Conservation (phyloP, 2,888 invertebrate species). For the Conistra vaccinii region DNA sequence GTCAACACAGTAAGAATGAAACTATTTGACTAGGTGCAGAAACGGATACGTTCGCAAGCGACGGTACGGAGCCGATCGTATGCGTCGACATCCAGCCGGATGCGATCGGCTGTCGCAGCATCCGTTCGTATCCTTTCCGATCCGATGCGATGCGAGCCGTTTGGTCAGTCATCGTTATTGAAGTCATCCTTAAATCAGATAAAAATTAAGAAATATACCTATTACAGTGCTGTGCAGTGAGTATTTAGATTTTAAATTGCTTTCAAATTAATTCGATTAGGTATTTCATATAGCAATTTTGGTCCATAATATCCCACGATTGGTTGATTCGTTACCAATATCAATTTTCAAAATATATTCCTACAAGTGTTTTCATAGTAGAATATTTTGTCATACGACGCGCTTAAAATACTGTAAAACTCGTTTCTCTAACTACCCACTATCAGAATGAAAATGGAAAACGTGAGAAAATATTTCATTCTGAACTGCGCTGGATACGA, state of each 20-base stretch:
- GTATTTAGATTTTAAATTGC: background rate
- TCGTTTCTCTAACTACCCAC: conserved; percentile 16
- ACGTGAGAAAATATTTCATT: conserved; percentile 37
- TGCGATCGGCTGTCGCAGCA: no score
- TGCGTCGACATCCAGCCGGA: no score
- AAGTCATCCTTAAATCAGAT: background rate
- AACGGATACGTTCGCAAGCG: no score
- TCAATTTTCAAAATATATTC: background rate
- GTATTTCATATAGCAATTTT: background rate
- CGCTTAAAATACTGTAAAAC: conserved; percentile 9
- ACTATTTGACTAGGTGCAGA: no score
- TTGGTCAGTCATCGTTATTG: no score
- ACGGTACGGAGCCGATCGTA: no score
- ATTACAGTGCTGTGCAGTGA: background rate
- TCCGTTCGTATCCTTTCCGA: no score
- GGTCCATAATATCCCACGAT: no score
- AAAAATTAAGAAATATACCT: background rate
- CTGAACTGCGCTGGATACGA: conserved; percentile 17
- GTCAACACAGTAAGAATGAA: no score
- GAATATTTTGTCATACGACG: background rate
- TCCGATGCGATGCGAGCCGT: no score
- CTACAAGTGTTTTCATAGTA: background rate
- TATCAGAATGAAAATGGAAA: conserved; percentile 53
- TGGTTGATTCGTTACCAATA: background rate
- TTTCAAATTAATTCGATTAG: background rate